Evolutionary conservation across 2,888 invertebrate genomes (phyloP).

Genomic region (Andrena praecox): DNA sequence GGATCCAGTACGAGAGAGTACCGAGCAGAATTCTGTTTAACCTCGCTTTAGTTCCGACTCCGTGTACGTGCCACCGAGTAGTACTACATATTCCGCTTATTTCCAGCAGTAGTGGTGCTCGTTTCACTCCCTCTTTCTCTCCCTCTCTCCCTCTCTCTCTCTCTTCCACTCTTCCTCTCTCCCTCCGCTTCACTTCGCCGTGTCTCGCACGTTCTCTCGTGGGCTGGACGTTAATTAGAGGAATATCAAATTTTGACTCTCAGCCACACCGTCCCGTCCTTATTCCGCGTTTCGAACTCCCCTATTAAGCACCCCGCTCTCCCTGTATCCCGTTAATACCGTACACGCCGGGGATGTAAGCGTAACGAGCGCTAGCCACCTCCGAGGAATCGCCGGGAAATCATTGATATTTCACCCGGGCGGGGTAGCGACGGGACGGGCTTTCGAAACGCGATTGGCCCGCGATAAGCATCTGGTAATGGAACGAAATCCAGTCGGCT

Average conservation of each 20-base stretch:
- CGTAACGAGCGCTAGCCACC: slow-evolving; percentile 6
- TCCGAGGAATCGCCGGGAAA: not conserved
- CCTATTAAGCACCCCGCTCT: not conserved
- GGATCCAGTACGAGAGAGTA: slow-evolving; percentile 57
- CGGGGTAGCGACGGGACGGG: not conserved
- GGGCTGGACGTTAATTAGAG: slow-evolving; percentile 53
- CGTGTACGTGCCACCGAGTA: slow-evolving; percentile 55
- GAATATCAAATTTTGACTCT: slow-evolving; percentile 55
- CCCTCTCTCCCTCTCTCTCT: not conserved
- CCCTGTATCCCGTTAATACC: slow-evolving; percentile 9
- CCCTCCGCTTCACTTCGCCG: not conserved
- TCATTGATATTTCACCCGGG: not conserved
- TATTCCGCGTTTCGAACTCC: slow-evolving; percentile 40
- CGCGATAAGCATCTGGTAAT: slow-evolving; percentile 7
- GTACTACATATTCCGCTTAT: slow-evolving; percentile 55
- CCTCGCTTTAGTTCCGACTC: slow-evolving; percentile 67
- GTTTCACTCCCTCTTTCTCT: slow-evolving; percentile 10
- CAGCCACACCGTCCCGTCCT: not conserved
- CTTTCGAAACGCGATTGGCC: not conserved
- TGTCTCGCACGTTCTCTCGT: slow-evolving; percentile 20
- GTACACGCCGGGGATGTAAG: not conserved
- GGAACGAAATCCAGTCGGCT: not conserved
- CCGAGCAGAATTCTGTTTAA: slow-evolving; percentile 76
- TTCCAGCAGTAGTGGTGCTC: slow-evolving; percentile 38
- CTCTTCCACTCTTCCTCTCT: not conserved